A percentile compares a stretch with the other conserved stretches of the same genome.
These are phyloP conservation scores for Apistogramma diplotaenia DNA, from an alignment of 2,113 vertebrate genomes.

Conservation along the genomic window DNA sequence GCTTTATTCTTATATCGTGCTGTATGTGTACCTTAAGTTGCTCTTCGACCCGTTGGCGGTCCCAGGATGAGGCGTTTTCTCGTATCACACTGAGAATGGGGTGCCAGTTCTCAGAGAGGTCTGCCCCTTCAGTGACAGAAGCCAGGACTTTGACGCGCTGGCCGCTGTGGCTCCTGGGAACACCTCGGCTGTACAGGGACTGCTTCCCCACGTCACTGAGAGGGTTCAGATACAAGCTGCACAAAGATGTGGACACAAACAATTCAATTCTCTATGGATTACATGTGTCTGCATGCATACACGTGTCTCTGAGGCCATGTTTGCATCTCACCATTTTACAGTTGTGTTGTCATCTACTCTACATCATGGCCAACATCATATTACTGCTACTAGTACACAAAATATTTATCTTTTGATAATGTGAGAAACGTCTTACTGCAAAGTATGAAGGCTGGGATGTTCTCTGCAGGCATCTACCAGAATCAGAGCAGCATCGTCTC, in stretches of 20 bases:
- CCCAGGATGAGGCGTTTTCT: constrained; percentile 87
- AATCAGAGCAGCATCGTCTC: constrained; percentile 80
- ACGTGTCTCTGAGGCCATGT: background rate
- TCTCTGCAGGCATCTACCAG: constrained; percentile 85
- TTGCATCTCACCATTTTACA: background rate
- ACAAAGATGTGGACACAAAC: background rate
- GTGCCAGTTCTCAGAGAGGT: constrained; percentile 88
- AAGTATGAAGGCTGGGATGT: constrained; percentile 73
- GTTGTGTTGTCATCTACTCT: background rate
- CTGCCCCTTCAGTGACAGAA: constrained; percentile 86
- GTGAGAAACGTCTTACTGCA: constrained; percentile 16
- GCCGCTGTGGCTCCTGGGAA: constrained; percentile 57
- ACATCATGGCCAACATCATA: background rate
- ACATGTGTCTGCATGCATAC: background rate
- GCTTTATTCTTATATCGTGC: background rate
- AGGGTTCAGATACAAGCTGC: constrained; percentile 91
- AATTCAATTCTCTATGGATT: background rate
- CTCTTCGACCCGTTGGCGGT: constrained; percentile 76
- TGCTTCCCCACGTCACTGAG: constrained; percentile 88
- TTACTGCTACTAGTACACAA: background rate
- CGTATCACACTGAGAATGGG: constrained; percentile 85
- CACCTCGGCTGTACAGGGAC: constrained; percentile 70
- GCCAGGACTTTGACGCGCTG: constrained; percentile 82
- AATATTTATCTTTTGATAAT: background rate
- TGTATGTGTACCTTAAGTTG: constrained; percentile 77